Conservation (phyloP, 2,113 vertebrate genomes). For the Apodemus speciosus region DNA sequence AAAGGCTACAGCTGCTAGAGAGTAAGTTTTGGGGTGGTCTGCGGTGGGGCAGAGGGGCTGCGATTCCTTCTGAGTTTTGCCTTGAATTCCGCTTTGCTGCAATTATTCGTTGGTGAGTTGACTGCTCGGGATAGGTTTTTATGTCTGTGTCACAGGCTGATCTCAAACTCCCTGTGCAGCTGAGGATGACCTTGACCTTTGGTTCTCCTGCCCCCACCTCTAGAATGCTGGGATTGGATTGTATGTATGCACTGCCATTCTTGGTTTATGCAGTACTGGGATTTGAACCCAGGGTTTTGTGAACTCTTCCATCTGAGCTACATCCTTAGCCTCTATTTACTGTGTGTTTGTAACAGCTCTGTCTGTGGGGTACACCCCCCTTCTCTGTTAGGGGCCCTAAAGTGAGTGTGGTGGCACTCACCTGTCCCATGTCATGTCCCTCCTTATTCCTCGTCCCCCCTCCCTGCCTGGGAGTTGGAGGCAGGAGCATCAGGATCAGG, state of each 20-base stretch:
- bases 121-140: neutral
- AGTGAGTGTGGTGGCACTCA: neutral
- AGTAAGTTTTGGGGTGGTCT: neutral
- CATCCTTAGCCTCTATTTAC: neutral
- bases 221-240: neutral
- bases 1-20: neutral
- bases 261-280: neutral
- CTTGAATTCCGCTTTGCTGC: neutral
- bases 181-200: neutral
- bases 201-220: neutral
- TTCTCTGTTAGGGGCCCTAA: neutral
- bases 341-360: neutral
- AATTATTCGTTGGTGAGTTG: neutral
- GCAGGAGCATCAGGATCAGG: neutral
- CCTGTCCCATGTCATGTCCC: too few relatives aligned
- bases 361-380: neutral
- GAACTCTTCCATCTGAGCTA: neutral
- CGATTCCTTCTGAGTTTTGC: neutral
- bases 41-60: neutral
- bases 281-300: neutral
- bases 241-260: neutral
- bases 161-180: neutral
- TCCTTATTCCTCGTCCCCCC: too few relatives aligned
- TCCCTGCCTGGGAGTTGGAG: neutral
- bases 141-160: neutral